Base-by-base conservation (phyloP, 2,888 invertebrate genomes). In the Autographa pulchrina region DNA sequence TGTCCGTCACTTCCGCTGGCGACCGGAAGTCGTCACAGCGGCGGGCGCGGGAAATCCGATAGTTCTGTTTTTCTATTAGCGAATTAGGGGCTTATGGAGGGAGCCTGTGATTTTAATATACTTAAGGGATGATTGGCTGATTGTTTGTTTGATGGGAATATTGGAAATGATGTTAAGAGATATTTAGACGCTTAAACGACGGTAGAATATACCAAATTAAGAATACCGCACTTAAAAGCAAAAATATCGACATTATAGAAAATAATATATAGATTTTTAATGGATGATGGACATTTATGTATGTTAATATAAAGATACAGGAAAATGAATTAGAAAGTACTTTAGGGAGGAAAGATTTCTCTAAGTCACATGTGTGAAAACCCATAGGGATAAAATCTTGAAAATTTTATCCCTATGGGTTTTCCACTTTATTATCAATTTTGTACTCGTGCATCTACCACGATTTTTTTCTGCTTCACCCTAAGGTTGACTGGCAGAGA, bases 11-110 rank as follows among this genome's bases (percentile, higher is more conserved):
- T 86, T 92, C 93, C 93, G 89, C 88, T 72, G 69, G 72, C 79
- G 75, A 75, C 92, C 92, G 94, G 94, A 94, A 90, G 92, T 91
- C 91, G 92, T 92, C 91, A 91, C 89, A 86, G 86, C 89, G 90
- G 90, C 89, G 90, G 88, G 79, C 85, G 81, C 79, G 85, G 89
- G 94, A 93, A 91, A 94, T 92, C 90, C 89, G 92, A 93, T 93
- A 83, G 76, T 92, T 88, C 91, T 90, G 89, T 92, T 90, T 92
- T 93, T 94, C 94, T 94, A 94, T 95, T 94, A 95, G 91, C 92
- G 94, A 93, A 94, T 94, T 94, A 94, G 94, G 94, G 94, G 93
- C 88, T 80, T 77, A 82, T 83, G 77, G 72, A 80, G 78, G 81
- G 81, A 84, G 85, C 77, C 82, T 82, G 88, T 85, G 89, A 91